Conservation (phyloP, 2,113 vertebrate genomes). For the Ameiurus melas region DNA sequence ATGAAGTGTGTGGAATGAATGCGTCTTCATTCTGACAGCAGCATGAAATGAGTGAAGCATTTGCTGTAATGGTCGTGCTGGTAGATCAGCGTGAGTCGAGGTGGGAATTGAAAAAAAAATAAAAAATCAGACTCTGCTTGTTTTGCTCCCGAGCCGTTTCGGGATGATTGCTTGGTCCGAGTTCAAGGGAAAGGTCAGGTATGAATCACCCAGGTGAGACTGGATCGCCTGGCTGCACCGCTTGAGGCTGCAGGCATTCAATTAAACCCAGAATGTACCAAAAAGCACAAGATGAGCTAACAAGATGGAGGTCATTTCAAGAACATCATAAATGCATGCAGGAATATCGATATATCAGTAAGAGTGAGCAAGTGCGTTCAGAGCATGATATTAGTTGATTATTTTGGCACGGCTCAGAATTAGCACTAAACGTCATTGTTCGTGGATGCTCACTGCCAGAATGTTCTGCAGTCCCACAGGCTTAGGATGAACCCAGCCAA, state of each 20-base stretch:
- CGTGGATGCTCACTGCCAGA: constrained; percentile 24
- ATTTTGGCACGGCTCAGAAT: constrained; percentile 20
- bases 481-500: constrained; percentile 17
- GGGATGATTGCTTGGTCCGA: not conserved
- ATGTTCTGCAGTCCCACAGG: constrained; percentile 15
- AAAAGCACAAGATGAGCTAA: not conserved
- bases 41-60: not conserved
- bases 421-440: constrained; percentile 4
- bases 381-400: constrained; percentile 37
- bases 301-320: not conserved
- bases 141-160: not conserved
- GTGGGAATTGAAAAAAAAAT: not conserved
- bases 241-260: not conserved
- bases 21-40: not conserved
- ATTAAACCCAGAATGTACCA: constrained; percentile 6
- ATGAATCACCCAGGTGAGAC: constrained; percentile 13
- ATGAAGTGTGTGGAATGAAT: not conserved
- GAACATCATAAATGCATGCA: not conserved
- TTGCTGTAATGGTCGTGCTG: not conserved
- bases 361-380: constrained; percentile 12
- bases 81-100: not conserved
- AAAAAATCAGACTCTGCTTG: not conserved
- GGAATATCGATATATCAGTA: constrained; percentile 47
- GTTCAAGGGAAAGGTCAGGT: constrained; percentile 25
- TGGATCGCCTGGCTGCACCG: not conserved